Base-by-base conservation (phyloP, 1,140 invertebrate species). In the Drosophila seguyi region DNA sequence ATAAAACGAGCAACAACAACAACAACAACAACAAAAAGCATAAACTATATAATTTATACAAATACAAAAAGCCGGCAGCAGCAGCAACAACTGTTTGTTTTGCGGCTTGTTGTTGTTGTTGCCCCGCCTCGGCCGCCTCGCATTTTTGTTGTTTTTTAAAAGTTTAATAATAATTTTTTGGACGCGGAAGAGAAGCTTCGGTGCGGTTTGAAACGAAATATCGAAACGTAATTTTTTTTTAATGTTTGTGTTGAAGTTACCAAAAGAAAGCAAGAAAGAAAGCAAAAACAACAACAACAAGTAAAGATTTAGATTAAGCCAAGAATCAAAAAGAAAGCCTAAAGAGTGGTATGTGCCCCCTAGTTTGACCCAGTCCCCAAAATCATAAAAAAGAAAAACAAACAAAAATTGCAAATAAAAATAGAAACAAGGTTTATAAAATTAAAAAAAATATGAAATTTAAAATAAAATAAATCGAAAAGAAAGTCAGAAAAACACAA, bases 271-370 rank as follows among this genome's bases (percentile, higher is more conserved):
- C 27, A 25, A 44, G 18, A 53, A 53, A 16, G 16, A 6, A 10
- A 34, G 22, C 27, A 16, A 11, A 41, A 22, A 22, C 20, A 47
- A 25, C 14, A 10, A 31, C 14, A 48, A 6, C 25, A 41, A 66
- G 41, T 38, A 69, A 57, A 65, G 16, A 38, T 42, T 42, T 66
- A 78, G 14, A 52, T 44, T 38, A 29, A 68, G 48, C 48, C 62
- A 56, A 47, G 29, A 52, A 62, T 67, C 42, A 31, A 42, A 55
- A 55, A 56, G 52, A 39, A 56, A 55, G 44, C 68, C 36, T 44
- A n/a, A 58, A 72, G 65, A 71, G 68, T 72, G 68, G 68, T 72
- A 72, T 72, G 68, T 72, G 66, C 66, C 66, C 52, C 52, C 25
- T 52, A 55, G 39, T 68, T 55, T 67, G 65, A 67, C 65, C 65